Evolutionary conservation across 1,140 invertebrate species (phyloP), one percentile per base, ranked within the genome.

Genomic region (Cepaea nemoralis): DNA sequence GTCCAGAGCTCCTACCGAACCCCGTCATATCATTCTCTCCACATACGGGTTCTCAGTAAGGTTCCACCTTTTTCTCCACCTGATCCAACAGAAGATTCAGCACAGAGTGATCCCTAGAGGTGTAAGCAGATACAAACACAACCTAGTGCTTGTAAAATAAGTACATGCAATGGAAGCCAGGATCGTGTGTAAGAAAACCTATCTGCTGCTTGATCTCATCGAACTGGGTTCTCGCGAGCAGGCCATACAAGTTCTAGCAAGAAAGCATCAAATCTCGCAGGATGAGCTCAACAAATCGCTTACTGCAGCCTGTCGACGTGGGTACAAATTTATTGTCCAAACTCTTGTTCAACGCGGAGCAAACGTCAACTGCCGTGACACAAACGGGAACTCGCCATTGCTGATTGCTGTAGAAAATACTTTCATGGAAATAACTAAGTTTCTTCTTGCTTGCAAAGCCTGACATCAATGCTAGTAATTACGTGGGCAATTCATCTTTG

Each of bases 301-400:
- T 24, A 39, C 40, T 10, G 6, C 40, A 40, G 35, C 69, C 19
- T 70, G 69, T 42, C 33, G 24, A 42, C 22, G 24, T 40, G 69
- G 69, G 40, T 22, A 70, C 37, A 70, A 70, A 70, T 70, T n/a
- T n/a, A 24, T 70, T 39, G 37, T 70, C 22, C 69, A 70, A n/a
- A 40, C 35, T 24, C 69, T 70, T 70, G 12, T 70, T 27, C 22
- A 10, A 22, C 27, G 0, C 40, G 69, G 40, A 10, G 40, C 40
- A 19, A 42, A 70, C 27, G n/a, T 70, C 69, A 14, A 70, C 2
- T 39, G 10, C 33, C 39, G 40, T 10, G 69, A 70, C 40, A n/a
- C 69, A 40, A 22, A 42, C n/a, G 69, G 69, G 24, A 70, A 39
- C 35, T 40, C 69, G 40, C 37, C 69, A 70, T 70, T 70, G 6